Conservation (phyloP, 2,888 invertebrate genomes). For the Pteria penguin region DNA sequence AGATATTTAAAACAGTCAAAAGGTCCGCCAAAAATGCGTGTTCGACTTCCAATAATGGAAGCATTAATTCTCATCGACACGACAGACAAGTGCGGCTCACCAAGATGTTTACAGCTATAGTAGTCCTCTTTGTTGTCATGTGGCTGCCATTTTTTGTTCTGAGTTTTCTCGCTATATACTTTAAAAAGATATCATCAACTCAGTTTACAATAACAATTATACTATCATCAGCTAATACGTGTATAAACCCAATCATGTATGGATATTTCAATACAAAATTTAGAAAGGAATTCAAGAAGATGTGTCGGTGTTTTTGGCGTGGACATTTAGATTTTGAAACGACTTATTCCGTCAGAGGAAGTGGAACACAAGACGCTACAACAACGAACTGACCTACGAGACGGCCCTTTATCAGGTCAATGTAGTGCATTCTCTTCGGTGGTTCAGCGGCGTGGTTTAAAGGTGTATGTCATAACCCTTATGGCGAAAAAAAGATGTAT, state of each 20-base stretch:
- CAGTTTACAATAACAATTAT: slow-evolving; percentile 61
- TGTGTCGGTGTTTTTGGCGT: slow-evolving; percentile 34
- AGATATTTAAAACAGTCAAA: slow-evolving; percentile 48
- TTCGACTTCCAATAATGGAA: slow-evolving; percentile 32
- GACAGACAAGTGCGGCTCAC: slow-evolving; percentile 53
- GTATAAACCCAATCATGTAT: slow-evolving; percentile 63
- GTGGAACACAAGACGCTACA: not conserved
- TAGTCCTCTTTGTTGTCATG: slow-evolving; percentile 56
- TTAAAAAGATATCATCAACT: slow-evolving; percentile 58
- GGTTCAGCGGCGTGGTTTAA: too few relatives aligned
- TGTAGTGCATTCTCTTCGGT: too few relatives aligned
- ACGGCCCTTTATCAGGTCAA: too few relatives aligned
- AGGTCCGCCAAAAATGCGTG: slow-evolving; percentile 39
- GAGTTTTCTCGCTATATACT: slow-evolving; percentile 59
- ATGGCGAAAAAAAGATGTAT: too few relatives aligned
- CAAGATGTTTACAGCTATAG: slow-evolving; percentile 60
- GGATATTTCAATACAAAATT: slow-evolving; percentile 62
- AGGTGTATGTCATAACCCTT: too few relatives aligned
- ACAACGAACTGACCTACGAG: too few relatives aligned
- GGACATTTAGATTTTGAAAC: not conserved
- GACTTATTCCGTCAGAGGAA: not conserved
- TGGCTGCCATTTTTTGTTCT: slow-evolving; percentile 62
- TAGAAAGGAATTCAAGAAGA: slow-evolving; percentile 51
- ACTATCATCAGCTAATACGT: slow-evolving; percentile 57
- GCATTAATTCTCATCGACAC: slow-evolving; percentile 44